Evolutionary conservation across 2,888 invertebrate genomes (phyloP).

Genomic region (Cephus sareptanus): DNA sequence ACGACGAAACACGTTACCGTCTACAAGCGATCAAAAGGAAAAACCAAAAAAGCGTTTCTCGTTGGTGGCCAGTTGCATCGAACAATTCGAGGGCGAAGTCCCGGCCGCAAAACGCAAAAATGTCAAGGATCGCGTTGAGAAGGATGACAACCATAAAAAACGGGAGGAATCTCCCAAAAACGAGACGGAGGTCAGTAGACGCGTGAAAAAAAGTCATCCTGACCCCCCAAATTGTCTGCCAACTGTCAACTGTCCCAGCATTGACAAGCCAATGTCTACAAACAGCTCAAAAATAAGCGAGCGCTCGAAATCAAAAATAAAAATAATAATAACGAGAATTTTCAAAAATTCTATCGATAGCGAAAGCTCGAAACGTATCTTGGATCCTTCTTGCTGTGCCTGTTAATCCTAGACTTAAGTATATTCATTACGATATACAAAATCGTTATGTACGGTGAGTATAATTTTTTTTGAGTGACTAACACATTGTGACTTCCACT

Average conservation of each 20-base stretch:
- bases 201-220: constrained; percentile 24
- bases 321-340: too few relatives aligned
- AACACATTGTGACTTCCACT: constrained; percentile 16
- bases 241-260: constrained; percentile 37
- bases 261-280: constrained; percentile 60
- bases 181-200: constrained; percentile 65
- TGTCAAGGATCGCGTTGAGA: not conserved
- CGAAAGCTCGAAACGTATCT: constrained; percentile 6
- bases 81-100: constrained; percentile 57
- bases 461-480: constrained; percentile 15
- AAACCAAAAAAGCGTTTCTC: constrained; percentile 57
- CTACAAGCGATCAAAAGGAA: constrained; percentile 7
- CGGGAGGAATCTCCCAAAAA: constrained; percentile 53
- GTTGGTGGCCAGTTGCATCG: constrained; percentile 59
- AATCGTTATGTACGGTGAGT: constrained; percentile 28
- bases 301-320: constrained; percentile 1
- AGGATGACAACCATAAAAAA: constrained; percentile 19
- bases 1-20: not conserved
- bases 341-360: not conserved
- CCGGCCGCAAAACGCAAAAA: constrained; percentile 30
- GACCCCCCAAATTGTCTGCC: constrained; percentile 30
- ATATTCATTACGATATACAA: constrained; percentile 10
- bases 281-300: constrained; percentile 47
- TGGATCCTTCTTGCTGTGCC: constrained; percentile 19
- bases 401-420: constrained; percentile 23